Conservation (phyloP, 2,888 invertebrate species). For the Drosophila limbata region DNA sequence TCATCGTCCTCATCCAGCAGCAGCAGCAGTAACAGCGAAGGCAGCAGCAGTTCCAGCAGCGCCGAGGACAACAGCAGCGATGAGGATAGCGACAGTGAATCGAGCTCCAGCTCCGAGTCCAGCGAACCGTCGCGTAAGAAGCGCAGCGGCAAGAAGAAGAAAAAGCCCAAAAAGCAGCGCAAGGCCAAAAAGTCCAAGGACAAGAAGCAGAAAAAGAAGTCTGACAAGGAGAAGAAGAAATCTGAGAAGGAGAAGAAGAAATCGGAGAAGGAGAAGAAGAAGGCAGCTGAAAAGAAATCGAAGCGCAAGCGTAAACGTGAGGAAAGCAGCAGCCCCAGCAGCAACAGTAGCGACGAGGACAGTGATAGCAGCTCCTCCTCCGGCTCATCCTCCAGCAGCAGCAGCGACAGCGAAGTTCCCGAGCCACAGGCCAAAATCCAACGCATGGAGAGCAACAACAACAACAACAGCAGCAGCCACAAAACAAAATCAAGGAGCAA, state of each 20-base stretch:
- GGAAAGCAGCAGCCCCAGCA: slow-evolving; percentile 51
- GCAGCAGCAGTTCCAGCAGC: slow-evolving; percentile 47
- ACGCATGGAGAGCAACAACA: slow-evolving; percentile 35
- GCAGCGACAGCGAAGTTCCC: slow-evolving; percentile 51
- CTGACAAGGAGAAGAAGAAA: slow-evolving; percentile 36
- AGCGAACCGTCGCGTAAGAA: slow-evolving; percentile 59
- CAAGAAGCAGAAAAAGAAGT: slow-evolving; percentile 46
- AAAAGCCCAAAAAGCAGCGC: slow-evolving; percentile 42
- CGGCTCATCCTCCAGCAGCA: slow-evolving; percentile 48
- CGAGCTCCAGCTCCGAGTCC: slow-evolving; percentile 53
- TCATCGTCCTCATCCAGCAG: slow-evolving; percentile 41
- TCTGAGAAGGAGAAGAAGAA: slow-evolving; percentile 38
- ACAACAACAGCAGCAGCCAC: slow-evolving; percentile 29
- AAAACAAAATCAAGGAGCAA: slow-evolving; percentile 32
- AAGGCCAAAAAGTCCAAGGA: slow-evolving; percentile 46
- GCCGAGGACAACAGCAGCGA: slow-evolving; percentile 54
- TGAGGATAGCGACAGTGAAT: slow-evolving; percentile 63
- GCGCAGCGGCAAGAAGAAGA: slow-evolving; percentile 42
- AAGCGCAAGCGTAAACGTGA: slow-evolving; percentile 49
- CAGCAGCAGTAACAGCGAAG: slow-evolving; percentile 40
- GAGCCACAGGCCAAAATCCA: slow-evolving; percentile 47
- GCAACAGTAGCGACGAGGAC: slow-evolving; percentile 38
- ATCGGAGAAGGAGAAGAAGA: slow-evolving; percentile 44
- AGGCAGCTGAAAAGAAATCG: slow-evolving; percentile 56
- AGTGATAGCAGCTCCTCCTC: slow-evolving; percentile 39